These are phyloP conservation scores for Busseola fusca DNA, from an alignment of 2,888 invertebrate genomes.

Conservation along the genomic window DNA sequence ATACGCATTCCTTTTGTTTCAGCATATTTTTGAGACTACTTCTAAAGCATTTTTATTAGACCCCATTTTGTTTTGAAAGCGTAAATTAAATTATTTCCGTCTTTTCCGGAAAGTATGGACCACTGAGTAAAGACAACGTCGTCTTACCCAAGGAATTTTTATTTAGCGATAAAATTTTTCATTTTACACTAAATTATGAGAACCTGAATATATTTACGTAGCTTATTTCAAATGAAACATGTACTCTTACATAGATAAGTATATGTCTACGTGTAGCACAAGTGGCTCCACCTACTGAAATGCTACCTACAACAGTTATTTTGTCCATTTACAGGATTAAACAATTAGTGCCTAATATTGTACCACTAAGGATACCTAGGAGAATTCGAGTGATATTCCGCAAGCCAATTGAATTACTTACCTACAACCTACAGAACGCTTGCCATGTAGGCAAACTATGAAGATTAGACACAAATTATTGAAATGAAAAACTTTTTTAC, in stretches of 20 bases:
- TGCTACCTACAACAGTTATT: background rate
- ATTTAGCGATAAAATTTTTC: background rate
- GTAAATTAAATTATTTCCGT: constrained; percentile 47
- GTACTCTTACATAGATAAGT: background rate
- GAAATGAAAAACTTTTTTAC: too few relatives aligned
- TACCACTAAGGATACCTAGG: constrained; percentile 8
- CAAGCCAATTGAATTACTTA: too few relatives aligned
- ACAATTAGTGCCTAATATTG: constrained; percentile 34
- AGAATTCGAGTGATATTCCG: constrained; percentile 1
- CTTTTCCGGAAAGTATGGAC: constrained; percentile 25
- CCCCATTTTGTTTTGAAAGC: constrained; percentile 43
- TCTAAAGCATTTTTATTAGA: constrained; percentile 51
- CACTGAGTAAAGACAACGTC: constrained; percentile 19
- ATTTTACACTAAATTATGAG: background rate
- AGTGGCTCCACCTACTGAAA: background rate
- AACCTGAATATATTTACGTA: background rate
- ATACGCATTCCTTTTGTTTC: constrained; percentile 50
- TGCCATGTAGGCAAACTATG: constrained; percentile 3
- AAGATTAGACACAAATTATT: constrained; percentile 21
- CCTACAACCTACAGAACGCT: background rate
- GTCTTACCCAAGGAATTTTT: constrained; percentile 9
- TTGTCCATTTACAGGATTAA: constrained; percentile 20
- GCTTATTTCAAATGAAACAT: background rate
- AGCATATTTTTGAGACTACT: constrained; percentile 46
- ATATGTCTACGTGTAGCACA: background rate